Evolutionary conservation across 2,113 vertebrate genomes (phyloP).

Genomic region (Polypterus bichir): DNA sequence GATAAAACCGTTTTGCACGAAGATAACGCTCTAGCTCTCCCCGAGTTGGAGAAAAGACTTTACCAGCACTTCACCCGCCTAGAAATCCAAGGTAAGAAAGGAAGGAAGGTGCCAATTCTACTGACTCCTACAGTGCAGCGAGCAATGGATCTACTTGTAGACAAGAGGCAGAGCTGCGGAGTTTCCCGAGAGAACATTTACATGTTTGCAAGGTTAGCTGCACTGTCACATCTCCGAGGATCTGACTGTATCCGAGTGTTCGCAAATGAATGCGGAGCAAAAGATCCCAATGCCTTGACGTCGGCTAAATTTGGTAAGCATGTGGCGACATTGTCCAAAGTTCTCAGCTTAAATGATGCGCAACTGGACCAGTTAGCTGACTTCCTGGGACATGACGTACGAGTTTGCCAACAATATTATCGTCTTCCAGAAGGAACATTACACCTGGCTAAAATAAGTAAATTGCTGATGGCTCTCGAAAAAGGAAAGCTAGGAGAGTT

Average conservation of each 20-base stretch:
- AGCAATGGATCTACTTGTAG: conserved; percentile 22
- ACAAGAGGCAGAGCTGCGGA: conserved; percentile 16
- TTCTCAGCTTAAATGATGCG: conserved; percentile 15
- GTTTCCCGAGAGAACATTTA: conserved; percentile 16
- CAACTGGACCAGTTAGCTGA: conserved; percentile 19
- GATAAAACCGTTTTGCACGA: conserved; percentile 5
- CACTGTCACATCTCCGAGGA: conserved; percentile 17
- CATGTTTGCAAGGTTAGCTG: conserved; percentile 18
- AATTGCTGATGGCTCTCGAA: conserved; percentile 15
- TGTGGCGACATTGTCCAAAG: conserved; percentile 15
- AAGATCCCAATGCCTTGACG: conserved; percentile 10
- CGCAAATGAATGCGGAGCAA: conserved; percentile 11
- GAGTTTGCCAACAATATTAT: conserved; percentile 13
- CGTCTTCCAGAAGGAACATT: conserved; percentile 16
- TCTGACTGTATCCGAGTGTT: conserved; percentile 23
- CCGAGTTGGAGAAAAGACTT: conserved; percentile 18
- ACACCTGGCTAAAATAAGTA: conserved; percentile 11
- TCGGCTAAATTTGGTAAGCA: conserved; percentile 18
- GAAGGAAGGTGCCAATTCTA: conserved; percentile 19
- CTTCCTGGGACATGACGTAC: conserved; percentile 21
- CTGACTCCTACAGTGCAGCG: conserved; percentile 24
- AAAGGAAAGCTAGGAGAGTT: conserved; percentile 8
- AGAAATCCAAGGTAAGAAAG: conserved; percentile 21
- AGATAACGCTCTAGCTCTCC: conserved; percentile 13
- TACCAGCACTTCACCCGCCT: conserved; percentile 23